A percentile compares a stretch with the other conserved stretches of the same genome.
phyloP scores from a whole-genome alignment of 2,888 invertebrate genomes.

The Barypeithes pellucidus region DNA sequence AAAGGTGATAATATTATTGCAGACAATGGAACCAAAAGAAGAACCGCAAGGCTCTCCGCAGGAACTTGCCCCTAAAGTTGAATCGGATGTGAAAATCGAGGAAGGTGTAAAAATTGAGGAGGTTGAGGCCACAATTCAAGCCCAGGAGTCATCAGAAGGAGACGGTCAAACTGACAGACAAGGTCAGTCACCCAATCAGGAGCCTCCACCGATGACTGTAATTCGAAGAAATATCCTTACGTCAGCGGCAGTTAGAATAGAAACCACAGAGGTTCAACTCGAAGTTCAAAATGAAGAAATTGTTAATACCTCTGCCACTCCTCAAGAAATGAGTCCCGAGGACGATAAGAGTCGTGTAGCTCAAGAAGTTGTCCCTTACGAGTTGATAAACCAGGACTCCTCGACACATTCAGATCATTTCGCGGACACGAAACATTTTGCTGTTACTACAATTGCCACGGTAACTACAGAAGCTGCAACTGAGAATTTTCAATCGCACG shows the following conservation, averaged over 20 bases:
- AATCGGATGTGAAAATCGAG: slow-evolving; percentile 29
- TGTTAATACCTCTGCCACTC: slow-evolving; percentile 59
- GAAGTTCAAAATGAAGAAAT: slow-evolving; percentile 68
- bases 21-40: slow-evolving; percentile 57
- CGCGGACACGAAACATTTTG: slow-evolving; percentile 33
- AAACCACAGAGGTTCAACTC: slow-evolving; percentile 58
- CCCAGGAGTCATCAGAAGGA: not conserved
- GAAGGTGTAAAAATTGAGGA: slow-evolving; percentile 26
- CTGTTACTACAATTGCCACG: slow-evolving; percentile 29
- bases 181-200: slow-evolving; percentile 8
- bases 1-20: slow-evolving; percentile 31
- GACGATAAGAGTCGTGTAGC: slow-evolving; percentile 44
- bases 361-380: slow-evolving; percentile 43
- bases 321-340: slow-evolving; percentile 53
- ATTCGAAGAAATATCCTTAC: slow-evolving; percentile 66
- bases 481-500: slow-evolving; percentile 33
- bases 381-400: slow-evolving; percentile 41
- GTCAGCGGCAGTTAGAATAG: slow-evolving; percentile 66
- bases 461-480: slow-evolving; percentile 13
- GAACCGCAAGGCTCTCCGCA: slow-evolving; percentile 53
- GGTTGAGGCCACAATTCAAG: slow-evolving; percentile 18
- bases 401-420: slow-evolving; percentile 36
- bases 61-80: slow-evolving; percentile 18
- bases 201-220: slow-evolving; percentile 56
- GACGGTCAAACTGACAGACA: not conserved